Evolutionary conservation across 1,140 invertebrate genomes (phyloP).

Genomic region (Drosophila busckii): DNA sequence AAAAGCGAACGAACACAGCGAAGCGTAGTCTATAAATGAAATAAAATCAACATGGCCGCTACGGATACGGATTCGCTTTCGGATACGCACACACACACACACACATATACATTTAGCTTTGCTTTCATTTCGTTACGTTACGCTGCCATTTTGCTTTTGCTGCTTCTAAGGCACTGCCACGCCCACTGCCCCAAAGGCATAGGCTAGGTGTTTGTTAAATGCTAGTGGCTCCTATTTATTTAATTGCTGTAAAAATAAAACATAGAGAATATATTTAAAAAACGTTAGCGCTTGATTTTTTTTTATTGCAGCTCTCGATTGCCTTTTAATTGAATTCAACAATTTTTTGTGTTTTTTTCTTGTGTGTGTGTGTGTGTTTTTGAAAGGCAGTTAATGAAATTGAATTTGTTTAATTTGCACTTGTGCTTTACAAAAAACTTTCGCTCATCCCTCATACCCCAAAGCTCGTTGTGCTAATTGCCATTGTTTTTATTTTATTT

Average conservation of each 20-base stretch:
- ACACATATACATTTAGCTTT: conserved; percentile 24
- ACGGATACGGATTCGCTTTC: conserved; percentile 23
- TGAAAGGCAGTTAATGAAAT: conserved; percentile 60
- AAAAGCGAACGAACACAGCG: conserved; percentile 27
- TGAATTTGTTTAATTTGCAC: conserved; percentile 46
- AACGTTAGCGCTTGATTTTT: background rate
- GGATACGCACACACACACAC: no score
- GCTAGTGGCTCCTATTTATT: no score
- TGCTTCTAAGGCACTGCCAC: conserved; percentile 1
- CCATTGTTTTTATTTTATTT: background rate
- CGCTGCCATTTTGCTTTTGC: conserved; percentile 7
- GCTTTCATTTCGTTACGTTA: conserved; percentile 26
- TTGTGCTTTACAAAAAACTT: conserved; percentile 24
- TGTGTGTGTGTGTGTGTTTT: conserved; percentile 23
- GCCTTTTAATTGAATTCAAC: conserved; percentile 48
- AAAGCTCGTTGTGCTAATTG: background rate
- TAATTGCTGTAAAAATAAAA: background rate
- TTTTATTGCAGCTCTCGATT: background rate
- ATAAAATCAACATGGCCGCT: conserved; percentile 73
- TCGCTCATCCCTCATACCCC: no score
- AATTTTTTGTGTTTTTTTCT: conserved; percentile 15
- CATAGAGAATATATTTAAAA: background rate
- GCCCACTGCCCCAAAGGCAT: background rate
- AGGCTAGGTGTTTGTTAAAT: no score
- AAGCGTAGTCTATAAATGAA: conserved; percentile 55